Base-by-base conservation (phyloP, 2,888 invertebrate genomes). In the Altica lythri region DNA sequence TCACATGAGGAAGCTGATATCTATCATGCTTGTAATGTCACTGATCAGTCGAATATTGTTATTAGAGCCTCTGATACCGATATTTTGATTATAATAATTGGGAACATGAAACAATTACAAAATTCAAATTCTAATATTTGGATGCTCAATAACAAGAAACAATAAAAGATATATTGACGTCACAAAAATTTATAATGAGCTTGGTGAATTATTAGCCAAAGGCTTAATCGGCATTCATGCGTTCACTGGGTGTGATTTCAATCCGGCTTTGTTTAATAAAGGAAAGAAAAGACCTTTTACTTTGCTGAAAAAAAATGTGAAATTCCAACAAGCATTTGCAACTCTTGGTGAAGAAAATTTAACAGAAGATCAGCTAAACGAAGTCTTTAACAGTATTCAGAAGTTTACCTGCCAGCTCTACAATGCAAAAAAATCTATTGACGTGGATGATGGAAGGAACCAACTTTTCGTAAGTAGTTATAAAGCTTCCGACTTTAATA, bases 51-150 rank as follows among this genome's bases (percentile, higher is more conserved):
- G 14, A 59, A 67, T 58, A 35, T 67, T 57, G 60, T 54, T 5
- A 61, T 65, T 19, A 59, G 61, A 60, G 45, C 56, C 46, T 58
- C 57, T 46, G 61, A 64, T 54, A 64, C 62, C 18, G 63, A 64
- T 58, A 54, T 66, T 43, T 22, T 55, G n/a, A 48, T 56, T 6
- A 66, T 67, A 25, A 63, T 65, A 62, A 25, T 66, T 9, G 66
- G 60, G 10, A 42, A 67, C 49, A 62, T 66, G 65, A 16, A 42
- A 53, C 32, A 61, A 49, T 56, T 61, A 37, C n/a, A n/a, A n/a
- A n/a, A n/a, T n/a, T n/a, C n/a, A n/a, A n/a, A n/a, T n/a, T n/a
- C n/a, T n/a, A n/a, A 57, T 56, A 50, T 64, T 30, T 61, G 63
- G 61, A 49, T 67, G 37, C 29, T 45, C 3, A 44, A 47, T 34